Evolutionary conservation across 2,888 invertebrate genomes (phyloP), one percentile per base, ranked within the genome.

Genomic region (Stenoptilia bipunctidactyla): DNA sequence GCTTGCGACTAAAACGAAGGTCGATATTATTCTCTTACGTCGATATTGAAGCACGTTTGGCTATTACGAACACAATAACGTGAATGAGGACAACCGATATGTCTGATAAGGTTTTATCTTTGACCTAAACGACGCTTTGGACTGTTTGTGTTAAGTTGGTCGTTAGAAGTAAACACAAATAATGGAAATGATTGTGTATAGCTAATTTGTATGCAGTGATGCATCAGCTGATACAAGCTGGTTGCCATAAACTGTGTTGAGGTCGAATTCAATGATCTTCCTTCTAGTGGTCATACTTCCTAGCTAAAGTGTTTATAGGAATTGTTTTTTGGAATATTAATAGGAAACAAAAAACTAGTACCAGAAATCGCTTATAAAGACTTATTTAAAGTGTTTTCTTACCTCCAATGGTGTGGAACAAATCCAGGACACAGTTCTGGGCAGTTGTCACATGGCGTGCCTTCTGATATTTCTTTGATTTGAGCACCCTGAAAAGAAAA

Each of bases 381-480:
- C n/a, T n/a, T n/a, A n/a, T n/a, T n/a, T n/a, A n/a, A n/a, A 9
- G 5, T 25, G 9, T 25, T 25, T 8, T 85, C 92, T 89, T 76
- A 96, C 96, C 96, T 91, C 95, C 95, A 96, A 53, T 88, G 85
- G 70, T 96, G 96, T 40, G 91, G 88, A 43, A 88, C 87, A 74
- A 93, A 96, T 37, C 96, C 96, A 10, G 91, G 87, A 67, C 95
- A 96, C 45, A 89, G 85, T 57, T 92, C 91, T 41, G 89, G 90
- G 66, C 96, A 96, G 61, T 90, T 88, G 61, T 92, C 88, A 61
- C 96, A 96, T 33, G 93, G 92, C 55, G 93, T 91, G 15, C 94
- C 95, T 52, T 92, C 91, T 46, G 94, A 93, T 38, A 91, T 87
- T 76, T 96, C 96, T 60, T 92, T 91, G 61, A 95, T 92, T 58